These are phyloP conservation scores for Ectropis crepuscularia DNA, from an alignment of 2,888 invertebrate genomes.

Conservation along the genomic window DNA sequence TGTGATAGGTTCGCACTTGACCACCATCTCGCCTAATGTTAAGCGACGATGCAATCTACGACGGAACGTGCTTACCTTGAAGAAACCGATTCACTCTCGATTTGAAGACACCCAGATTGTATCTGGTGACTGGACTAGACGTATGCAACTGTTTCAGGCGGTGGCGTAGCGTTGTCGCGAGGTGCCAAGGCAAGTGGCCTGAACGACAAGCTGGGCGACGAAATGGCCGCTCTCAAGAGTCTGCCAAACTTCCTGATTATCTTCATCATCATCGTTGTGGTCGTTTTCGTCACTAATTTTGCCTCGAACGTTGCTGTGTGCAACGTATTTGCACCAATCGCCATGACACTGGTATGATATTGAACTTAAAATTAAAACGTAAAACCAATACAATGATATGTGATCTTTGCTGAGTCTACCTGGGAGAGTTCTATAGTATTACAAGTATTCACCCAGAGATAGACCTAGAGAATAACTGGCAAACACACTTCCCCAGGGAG, in stretches of 20 bases:
- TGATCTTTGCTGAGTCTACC: not conserved
- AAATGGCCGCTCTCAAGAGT: slow-evolving; percentile 42
- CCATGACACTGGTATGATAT: slow-evolving; percentile 67
- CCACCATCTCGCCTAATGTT: too few relatives aligned
- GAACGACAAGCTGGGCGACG: slow-evolving; percentile 59
- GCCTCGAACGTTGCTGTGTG: slow-evolving; percentile 73
- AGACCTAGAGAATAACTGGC: too few relatives aligned
- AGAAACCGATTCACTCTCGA: too few relatives aligned
- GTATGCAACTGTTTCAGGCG: slow-evolving; percentile 51
- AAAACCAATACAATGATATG: too few relatives aligned
- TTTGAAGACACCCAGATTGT: too few relatives aligned
- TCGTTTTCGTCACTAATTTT: slow-evolving; percentile 67
- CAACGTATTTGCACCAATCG: slow-evolving; percentile 68
- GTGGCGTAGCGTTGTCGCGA: slow-evolving; percentile 64
- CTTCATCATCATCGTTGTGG: slow-evolving; percentile 55
- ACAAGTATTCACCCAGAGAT: not conserved
- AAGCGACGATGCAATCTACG: too few relatives aligned
- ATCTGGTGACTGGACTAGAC: not conserved
- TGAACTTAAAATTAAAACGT: not conserved
- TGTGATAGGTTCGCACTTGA: too few relatives aligned
- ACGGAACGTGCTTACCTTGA: too few relatives aligned
- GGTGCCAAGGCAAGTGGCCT: slow-evolving; percentile 59
- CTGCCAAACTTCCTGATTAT: slow-evolving; percentile 53
- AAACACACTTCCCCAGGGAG: too few relatives aligned
- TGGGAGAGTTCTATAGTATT: not conserved